Conservation (phyloP, 2,113 vertebrate genomes). For the Rhinichthys klamathensis region DNA sequence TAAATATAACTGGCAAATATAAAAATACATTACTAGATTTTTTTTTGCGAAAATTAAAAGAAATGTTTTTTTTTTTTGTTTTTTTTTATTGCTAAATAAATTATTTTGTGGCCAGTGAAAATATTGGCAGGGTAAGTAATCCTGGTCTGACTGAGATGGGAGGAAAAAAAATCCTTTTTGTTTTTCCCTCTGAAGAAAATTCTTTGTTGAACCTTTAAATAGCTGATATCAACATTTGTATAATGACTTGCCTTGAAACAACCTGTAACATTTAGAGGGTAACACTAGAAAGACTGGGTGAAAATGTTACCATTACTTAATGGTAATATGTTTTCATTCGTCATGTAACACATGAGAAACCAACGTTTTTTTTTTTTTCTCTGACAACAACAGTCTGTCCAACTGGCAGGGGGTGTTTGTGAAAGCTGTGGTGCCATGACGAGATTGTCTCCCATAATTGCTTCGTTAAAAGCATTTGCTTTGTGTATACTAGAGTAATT, state of each 20-base stretch:
- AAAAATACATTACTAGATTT: background rate
- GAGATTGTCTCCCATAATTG: conserved; percentile 78
- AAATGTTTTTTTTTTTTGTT: background rate
- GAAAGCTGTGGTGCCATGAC: conserved; percentile 65
- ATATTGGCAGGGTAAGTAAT: too few relatives aligned
- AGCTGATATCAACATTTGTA: background rate
- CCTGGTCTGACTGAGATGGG: background rate
- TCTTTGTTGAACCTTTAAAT: conserved; percentile 5
- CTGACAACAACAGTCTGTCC: conserved; percentile 56
- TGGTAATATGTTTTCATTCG: background rate
- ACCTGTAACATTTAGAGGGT: background rate
- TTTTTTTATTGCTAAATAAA: too few relatives aligned
- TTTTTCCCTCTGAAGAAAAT: background rate
- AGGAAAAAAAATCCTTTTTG: background rate
- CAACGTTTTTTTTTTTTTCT: conserved; percentile 17
- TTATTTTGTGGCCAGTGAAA: background rate
- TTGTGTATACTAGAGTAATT: conserved; percentile 85
- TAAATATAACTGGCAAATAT: background rate
- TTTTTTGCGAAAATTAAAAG: too few relatives aligned
- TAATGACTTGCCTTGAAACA: background rate
- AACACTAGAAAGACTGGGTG: background rate
- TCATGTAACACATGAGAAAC: conserved; percentile 24
- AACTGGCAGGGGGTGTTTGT: conserved; percentile 63
- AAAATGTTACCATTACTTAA: background rate
- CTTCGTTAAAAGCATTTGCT: conserved; percentile 82